Evolutionary conservation across 2,888 invertebrate species (phyloP), one percentile per base, ranked within the genome.

Genomic region (Calameuta idolon): DNA sequence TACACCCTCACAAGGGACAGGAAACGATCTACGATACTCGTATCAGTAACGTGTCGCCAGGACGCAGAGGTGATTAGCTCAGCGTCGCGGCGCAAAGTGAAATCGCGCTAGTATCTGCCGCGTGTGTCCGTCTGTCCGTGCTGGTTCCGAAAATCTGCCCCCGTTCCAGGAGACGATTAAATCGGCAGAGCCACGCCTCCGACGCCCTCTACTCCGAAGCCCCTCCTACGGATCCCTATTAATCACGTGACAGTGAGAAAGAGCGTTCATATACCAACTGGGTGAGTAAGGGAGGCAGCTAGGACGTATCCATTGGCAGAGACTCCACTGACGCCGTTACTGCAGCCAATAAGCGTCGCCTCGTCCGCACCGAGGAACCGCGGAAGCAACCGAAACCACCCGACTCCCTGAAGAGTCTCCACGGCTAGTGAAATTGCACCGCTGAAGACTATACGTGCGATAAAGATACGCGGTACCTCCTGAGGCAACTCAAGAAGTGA

Each of bases 31-130:
- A 23, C 5, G 40, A 40, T 55, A 23, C 23, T 23, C 23, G 55
- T 55, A 9, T 55, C 55, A 31, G 71, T 12, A 71, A 34, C 71
- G 31, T 34, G 1, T 31, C 71, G 12, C 71, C 15, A 71, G 71
- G 71, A 71, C 71, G 34, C 12, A 71, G 33, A 71, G 73, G 73
- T 73, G 74, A 77, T 77, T 77, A 73, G 37, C 55, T 77, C 86
- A 85, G 84, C 85, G 87, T 86, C 86, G 85, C 84, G 85, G 84
- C 85, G 85, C 86, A 85, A 87, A 89, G 87, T 89, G 89, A 87
- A 82, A 84, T 82, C 82, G 77, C 68, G 68, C 35, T 73, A 5
- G 34, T 55, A 9, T 55, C 55, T 55, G 23, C 55, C 76, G 74
- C 76, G 80, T 76, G 79, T 76, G 77, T 73, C 76, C 76, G 77